Evolutionary conservation across 2,113 vertebrate genomes (phyloP).

Genomic region (Cyprinodon brontotheroides): DNA sequence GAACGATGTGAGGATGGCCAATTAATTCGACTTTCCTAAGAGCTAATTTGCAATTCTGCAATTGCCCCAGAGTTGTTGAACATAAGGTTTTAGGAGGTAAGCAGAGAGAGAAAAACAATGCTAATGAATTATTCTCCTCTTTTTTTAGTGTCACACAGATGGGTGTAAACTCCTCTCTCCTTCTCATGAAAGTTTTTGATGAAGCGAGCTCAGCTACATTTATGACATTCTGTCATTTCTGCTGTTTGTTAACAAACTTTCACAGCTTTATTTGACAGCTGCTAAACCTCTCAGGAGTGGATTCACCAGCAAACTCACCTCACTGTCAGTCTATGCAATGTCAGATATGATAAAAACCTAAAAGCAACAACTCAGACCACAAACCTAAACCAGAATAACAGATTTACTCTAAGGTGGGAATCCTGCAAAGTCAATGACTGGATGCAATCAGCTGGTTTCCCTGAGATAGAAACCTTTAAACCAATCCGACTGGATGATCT

Average conservation of each 20-base stretch:
- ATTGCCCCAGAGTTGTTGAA: constrained; percentile 74
- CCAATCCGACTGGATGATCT: too few relatives aligned
- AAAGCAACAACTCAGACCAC: too few relatives aligned
- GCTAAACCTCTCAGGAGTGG: not conserved
- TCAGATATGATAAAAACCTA: not conserved
- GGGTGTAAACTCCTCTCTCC: constrained; percentile 37
- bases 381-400: too few relatives aligned
- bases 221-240: constrained; percentile 32
- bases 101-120: constrained; percentile 49
- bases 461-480: too few relatives aligned
- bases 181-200: constrained; percentile 72
- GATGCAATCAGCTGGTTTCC: too few relatives aligned
- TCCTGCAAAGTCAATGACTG: too few relatives aligned
- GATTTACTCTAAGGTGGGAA: too few relatives aligned
- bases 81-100: constrained; percentile 61
- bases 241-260: constrained; percentile 67
- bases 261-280: constrained; percentile 72
- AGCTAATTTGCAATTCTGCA: constrained; percentile 77
- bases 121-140: constrained; percentile 77
- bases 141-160: constrained; percentile 50
- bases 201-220: constrained; percentile 64
- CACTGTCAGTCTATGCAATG: not conserved
- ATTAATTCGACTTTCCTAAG: constrained; percentile 73
- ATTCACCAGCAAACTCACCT: not conserved
- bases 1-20: constrained; percentile 65